phyloP scores from a whole-genome alignment of 1,140 invertebrate species.

The Megathymus violae region DNA sequence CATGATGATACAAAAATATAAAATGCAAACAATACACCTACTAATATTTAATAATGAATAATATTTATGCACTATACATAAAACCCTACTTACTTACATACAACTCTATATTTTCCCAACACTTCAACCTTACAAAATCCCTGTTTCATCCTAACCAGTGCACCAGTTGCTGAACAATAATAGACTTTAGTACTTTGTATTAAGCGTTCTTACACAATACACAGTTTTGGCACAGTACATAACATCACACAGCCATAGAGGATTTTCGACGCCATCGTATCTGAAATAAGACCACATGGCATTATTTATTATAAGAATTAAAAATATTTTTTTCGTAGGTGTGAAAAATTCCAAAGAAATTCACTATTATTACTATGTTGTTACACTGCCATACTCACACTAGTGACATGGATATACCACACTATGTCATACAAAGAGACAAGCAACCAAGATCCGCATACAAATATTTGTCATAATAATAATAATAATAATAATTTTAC shows the following conservation, averaged over 20 bases:
- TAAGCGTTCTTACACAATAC: neutral
- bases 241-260: neutral
- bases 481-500: too few species aligned
- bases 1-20: neutral
- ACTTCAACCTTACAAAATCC: conserved; percentile 1
- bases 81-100: neutral
- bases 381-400: too few species aligned
- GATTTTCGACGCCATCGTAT: neutral
- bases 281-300: neutral
- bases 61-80: neutral
- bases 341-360: too few species aligned
- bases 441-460: too few species aligned
- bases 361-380: too few species aligned
- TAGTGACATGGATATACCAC: too few species aligned
- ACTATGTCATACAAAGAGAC: too few species aligned
- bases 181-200: neutral
- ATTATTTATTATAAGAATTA: too few species aligned
- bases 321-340: too few species aligned
- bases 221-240: neutral
- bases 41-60: neutral
- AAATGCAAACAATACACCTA: neutral
- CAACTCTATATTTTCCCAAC: neutral
- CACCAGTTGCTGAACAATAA: neutral
- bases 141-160: neutral
- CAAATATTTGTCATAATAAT: too few species aligned